Evolutionary conservation across 2,113 vertebrate species (phyloP).

Genomic region (Ciconia stormi): DNA sequence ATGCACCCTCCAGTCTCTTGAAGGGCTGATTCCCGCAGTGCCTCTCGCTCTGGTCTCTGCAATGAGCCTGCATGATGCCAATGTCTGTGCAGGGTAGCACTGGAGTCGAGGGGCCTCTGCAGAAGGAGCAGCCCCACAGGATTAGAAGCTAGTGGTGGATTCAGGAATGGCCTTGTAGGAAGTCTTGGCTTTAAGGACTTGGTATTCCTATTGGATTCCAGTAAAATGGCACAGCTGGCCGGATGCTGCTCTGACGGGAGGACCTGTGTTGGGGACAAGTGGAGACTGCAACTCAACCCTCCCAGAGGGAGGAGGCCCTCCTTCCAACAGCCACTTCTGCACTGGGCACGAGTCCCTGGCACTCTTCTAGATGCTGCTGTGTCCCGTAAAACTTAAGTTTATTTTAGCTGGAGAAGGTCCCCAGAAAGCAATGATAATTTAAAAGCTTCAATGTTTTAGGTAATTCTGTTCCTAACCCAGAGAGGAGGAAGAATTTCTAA

Average conservation of each 20-base stretch:
- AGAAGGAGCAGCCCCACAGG: background rate
- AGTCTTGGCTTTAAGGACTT: background rate
- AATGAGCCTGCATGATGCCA: background rate
- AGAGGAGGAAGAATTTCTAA: background rate
- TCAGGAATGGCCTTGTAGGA: background rate
- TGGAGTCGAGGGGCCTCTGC: background rate
- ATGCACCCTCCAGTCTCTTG: fast-evolving
- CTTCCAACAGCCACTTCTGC: background rate
- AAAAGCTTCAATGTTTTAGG: background rate
- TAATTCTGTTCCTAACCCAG: background rate
- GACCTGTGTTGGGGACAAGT: background rate
- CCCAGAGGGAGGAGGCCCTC: background rate
- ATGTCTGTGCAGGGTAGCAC: background rate
- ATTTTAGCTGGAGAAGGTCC: background rate
- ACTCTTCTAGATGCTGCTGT: background rate
- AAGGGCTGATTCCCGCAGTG: background rate
- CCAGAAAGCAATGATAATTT: background rate
- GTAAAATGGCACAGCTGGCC: background rate
- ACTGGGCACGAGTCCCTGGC: background rate
- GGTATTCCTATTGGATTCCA: background rate
- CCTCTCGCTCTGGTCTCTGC: background rate
- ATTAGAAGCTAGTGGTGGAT: background rate
- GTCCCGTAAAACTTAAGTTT: background rate
- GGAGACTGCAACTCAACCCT: background rate
- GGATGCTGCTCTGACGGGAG: background rate